Evolutionary conservation across 2,888 invertebrate species (phyloP).

Genomic region (Venustoraphidia nigricollis): DNA sequence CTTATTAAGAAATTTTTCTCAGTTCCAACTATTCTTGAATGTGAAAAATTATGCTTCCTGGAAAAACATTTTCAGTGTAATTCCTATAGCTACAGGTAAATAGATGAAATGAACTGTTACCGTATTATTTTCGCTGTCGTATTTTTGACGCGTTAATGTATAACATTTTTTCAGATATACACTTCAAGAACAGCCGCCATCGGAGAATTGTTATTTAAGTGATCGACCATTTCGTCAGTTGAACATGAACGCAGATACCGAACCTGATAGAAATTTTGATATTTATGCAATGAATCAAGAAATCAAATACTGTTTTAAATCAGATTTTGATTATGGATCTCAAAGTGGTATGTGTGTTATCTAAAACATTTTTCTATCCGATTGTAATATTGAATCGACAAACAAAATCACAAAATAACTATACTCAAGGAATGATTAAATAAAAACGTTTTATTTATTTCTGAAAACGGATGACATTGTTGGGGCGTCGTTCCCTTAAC

Average conservation of each 20-base stretch:
- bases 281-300: slow-evolving; percentile 60
- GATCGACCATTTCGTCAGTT: slow-evolving; percentile 51
- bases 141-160: not conserved
- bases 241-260: slow-evolving; percentile 56
- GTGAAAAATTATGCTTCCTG: slow-evolving; percentile 56
- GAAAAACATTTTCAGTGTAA: slow-evolving; percentile 58
- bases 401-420: no score
- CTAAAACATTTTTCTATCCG: no score
- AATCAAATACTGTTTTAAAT: slow-evolving; percentile 29
- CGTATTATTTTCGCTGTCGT: not conserved
- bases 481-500: no score
- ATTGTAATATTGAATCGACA: no score
- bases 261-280: slow-evolving; percentile 61
- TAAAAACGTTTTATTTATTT: no score
- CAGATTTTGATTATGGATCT: slow-evolving; percentile 7
- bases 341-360: slow-evolving; percentile 17
- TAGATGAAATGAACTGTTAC: not conserved
- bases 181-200: slow-evolving; percentile 31
- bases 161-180: slow-evolving; percentile 27
- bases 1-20: slow-evolving; percentile 48
- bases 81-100: slow-evolving; percentile 60
- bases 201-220: slow-evolving; percentile 65
- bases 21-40: slow-evolving; percentile 55
- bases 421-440: no score
- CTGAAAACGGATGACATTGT: no score